phyloP scores from a whole-genome alignment of 2,797 vertebrate genomes.

The Microchirus variegatus region DNA sequence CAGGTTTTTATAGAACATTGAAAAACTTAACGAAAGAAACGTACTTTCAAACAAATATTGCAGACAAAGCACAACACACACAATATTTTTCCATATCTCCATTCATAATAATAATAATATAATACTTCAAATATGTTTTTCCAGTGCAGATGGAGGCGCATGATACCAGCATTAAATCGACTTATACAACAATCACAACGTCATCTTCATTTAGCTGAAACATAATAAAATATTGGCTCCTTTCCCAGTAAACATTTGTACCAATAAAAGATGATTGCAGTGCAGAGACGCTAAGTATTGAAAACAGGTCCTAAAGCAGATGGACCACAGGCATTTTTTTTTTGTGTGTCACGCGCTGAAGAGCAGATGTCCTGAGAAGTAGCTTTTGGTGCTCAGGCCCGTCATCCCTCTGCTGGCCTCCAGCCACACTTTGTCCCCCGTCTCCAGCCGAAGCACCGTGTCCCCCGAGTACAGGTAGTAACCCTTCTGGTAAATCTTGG shows the following conservation, averaged over 20 bases:
- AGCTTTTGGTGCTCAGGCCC: conserved; percentile 22
- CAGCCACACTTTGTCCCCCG: conserved; percentile 36
- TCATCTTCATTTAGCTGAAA: not conserved
- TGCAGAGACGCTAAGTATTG: conserved; percentile 4
- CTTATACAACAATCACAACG: conserved; percentile 6
- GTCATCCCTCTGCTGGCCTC: not conserved
- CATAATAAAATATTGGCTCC: conserved; percentile 1
- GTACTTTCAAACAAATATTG: not conserved
- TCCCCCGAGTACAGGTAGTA: conserved; percentile 27
- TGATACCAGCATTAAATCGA: not conserved
- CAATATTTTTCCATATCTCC: too few relatives aligned
- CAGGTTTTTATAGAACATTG: too few relatives aligned
- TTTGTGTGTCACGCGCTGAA: conserved; percentile 18
- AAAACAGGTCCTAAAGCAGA: conserved; percentile 12
- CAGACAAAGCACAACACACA: conserved; percentile 30
- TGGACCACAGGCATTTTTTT: conserved; percentile 1
- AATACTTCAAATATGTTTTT: not conserved
- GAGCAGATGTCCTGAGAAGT: conserved; percentile 35
- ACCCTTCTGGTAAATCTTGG: conserved; percentile 17
- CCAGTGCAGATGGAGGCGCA: too few relatives aligned
- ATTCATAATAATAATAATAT: conserved; percentile 12
- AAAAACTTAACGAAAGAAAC: too few relatives aligned
- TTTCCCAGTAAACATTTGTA: conserved; percentile 2
- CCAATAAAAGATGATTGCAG: conserved; percentile 4
- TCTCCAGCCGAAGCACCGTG: conserved; percentile 20